phyloP scores from a whole-genome alignment of 2,113 vertebrate genomes.

The Peucedramus taeniatus region DNA sequence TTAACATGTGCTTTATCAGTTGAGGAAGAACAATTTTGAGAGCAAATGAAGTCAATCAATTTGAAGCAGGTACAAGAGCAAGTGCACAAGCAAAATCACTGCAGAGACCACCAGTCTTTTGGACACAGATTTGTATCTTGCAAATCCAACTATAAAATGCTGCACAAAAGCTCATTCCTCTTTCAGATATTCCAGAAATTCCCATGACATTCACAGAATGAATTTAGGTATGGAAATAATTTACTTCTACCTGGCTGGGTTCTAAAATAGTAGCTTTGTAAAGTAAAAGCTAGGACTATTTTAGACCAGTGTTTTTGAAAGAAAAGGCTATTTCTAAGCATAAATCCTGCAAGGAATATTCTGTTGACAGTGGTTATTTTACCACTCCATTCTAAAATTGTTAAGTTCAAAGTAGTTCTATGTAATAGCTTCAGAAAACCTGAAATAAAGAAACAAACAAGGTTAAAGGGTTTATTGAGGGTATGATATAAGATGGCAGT shows the following conservation, averaged over 20 bases:
- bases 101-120: background rate
- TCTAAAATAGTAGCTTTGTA: background rate
- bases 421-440: background rate
- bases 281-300: background rate
- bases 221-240: background rate
- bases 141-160: background rate
- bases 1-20: background rate
- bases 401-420: background rate
- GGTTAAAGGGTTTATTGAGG: background rate
- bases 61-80: background rate
- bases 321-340: background rate
- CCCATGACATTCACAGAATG: background rate
- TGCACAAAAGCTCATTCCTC: background rate
- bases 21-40: background rate
- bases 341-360: background rate
- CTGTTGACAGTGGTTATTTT: background rate
- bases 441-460: background rate
- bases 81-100: background rate
- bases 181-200: background rate
- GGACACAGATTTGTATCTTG: background rate
- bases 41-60: background rate
- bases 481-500: background rate
- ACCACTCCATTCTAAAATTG: background rate
- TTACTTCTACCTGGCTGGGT: background rate
- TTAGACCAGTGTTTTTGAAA: background rate